Base-by-base conservation (phyloP, 2,888 invertebrate genomes). In the Agriopis leucophaearia region DNA sequence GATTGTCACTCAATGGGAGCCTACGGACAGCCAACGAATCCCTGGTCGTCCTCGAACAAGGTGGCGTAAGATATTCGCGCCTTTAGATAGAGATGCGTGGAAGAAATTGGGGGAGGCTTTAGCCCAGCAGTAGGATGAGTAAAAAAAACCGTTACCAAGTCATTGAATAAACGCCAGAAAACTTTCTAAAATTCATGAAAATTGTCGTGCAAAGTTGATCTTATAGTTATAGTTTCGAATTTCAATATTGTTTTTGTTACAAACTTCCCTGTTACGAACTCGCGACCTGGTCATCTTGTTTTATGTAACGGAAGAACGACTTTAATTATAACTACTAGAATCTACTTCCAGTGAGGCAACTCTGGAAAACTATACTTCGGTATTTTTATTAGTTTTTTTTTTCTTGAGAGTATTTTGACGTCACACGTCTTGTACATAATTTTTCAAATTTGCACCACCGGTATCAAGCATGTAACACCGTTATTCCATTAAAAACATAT, bases 151-250 rank as follows among this genome's bases (percentile, higher is more conserved):
- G 16, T 18, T n/a, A 50, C 50, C 10, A 40, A 59, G 48, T 59
- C 36, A 42, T 69, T 73, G 70, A 71, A 60, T 55, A 27, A 27
- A 45, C 42, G 72, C 65, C 71, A 72, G 56, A 9, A 52, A 69
- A 67, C 59, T 64, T 58, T 48, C 60, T 40, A 16, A 44, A 66
- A 69, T 61, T 68, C 64, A 64, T 66, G 70, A 66, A 72, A 71
- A 71, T 69, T 72, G 66, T 55, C 57, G 60, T 61, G 42, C 70
- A 55, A 69, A 72, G 69, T 70, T 73, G 47, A 51, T 66, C 42
- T 61, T 64, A 69, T 57, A 47, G 15, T 36, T 47, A 36, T 13
- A 36, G 58, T 58, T 47, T 35, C 15, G 42, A 45, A 45, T 35
- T 58, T 50, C 27, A 60, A 60, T 60, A 60, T 60, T 51, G 50